phyloP scores from a whole-genome alignment of 2,888 invertebrate species.

The Lucinisca nassula region DNA sequence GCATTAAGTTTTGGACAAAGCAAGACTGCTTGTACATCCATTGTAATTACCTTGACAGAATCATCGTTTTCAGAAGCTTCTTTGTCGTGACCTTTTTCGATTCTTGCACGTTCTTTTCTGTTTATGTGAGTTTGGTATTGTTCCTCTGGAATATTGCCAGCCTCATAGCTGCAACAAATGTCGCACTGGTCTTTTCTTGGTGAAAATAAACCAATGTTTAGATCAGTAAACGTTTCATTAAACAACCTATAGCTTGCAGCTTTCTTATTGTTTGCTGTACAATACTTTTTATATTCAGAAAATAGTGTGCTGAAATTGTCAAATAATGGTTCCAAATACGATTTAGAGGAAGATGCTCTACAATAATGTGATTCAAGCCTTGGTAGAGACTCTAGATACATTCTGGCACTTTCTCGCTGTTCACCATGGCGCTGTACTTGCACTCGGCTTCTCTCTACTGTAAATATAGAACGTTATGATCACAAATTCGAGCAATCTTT shows the following conservation, averaged over 20 bases:
- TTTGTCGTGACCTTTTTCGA: slow-evolving; percentile 36
- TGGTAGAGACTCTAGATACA: slow-evolving; percentile 40
- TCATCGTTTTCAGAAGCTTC: background rate
- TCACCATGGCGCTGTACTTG: background rate
- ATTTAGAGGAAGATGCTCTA: slow-evolving; percentile 45
- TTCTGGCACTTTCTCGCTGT: slow-evolving; percentile 1
- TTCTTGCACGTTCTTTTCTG: slow-evolving; percentile 27
- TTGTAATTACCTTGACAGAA: slow-evolving; percentile 24
- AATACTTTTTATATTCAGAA: slow-evolving; percentile 30
- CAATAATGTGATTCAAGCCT: slow-evolving; percentile 62
- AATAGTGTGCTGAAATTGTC: slow-evolving; percentile 30
- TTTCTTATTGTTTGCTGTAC: background rate
- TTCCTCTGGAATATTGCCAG: slow-evolving; percentile 45
- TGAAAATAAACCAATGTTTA: slow-evolving; percentile 41
- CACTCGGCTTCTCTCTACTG: background rate
- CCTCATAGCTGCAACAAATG: slow-evolving; percentile 27
- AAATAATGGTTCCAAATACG: slow-evolving; percentile 48
- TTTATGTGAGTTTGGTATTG: slow-evolving; percentile 26
- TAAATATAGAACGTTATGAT: too few species aligned
- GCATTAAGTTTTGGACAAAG: slow-evolving; percentile 41
- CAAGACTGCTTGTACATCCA: slow-evolving; percentile 49
- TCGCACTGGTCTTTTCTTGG: slow-evolving; percentile 59
- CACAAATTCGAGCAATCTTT: too few species aligned
- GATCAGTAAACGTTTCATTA: slow-evolving; percentile 2
- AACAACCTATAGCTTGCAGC: slow-evolving; percentile 9